A percentile compares a stretch with the other conserved stretches of the same genome.
Conservation (phyloP, 2,113 vertebrate species). For the Phaethon lepturus region DNA sequence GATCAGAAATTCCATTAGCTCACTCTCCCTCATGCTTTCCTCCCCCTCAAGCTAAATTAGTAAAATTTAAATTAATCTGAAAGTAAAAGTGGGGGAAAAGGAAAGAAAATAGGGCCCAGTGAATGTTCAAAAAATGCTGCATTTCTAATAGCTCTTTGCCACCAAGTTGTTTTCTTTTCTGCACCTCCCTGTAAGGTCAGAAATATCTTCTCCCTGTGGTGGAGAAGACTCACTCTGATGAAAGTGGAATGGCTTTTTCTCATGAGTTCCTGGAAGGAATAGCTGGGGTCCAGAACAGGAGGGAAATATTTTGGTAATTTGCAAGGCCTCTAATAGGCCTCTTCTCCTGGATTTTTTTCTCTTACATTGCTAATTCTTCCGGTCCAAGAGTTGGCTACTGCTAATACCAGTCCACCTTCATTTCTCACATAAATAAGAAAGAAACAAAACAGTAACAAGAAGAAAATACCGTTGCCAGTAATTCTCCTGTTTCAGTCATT, state of each 20-base stretch:
- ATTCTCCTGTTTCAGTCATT: not conserved
- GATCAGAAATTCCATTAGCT: not conserved
- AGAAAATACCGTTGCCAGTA: not conserved
- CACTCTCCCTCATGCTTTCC: not conserved
- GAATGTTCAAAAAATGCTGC: not conserved
- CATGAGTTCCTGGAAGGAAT: not conserved
- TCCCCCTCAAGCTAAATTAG: not conserved
- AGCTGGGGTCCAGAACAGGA: not conserved
- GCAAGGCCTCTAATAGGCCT: not conserved
- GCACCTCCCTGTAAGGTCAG: not conserved
- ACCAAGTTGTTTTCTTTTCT: not conserved
- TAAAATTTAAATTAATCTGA: not conserved
- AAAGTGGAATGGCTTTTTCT: not conserved
- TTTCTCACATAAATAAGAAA: not conserved
- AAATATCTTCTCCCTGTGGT: not conserved
- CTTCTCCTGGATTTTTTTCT: not conserved
- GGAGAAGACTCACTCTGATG: not conserved
- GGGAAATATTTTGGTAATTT: not conserved
- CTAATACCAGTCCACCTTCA: not conserved
- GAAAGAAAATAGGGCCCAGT: not conserved
- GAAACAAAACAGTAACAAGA: not conserved
- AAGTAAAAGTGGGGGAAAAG: accelerated
- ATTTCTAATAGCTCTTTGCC: not conserved
- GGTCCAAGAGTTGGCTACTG: not conserved
- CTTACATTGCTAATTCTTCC: not conserved